Evolutionary conservation across 2,797 vertebrate species (phyloP), one percentile per base, ranked within the genome.

Genomic region (Myotis planiceps): DNA sequence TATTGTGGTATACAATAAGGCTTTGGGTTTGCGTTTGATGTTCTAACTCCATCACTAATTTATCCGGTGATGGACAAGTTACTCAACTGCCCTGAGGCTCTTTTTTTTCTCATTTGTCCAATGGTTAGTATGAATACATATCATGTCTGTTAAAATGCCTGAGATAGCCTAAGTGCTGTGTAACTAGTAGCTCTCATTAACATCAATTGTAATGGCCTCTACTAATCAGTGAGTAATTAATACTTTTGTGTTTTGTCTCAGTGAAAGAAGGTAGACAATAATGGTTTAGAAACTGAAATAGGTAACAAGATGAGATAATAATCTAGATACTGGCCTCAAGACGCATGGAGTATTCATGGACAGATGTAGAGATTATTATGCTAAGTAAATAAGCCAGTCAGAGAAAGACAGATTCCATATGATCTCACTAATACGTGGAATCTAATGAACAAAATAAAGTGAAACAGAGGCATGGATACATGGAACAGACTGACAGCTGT

Each of bases 91-190:
- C 21, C 16, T 34, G 6, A 65, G 18, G 21, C 39, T 89, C n/a
- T 0, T 87, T 82, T 96, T 91, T 82, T 96, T 88, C 19, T 90
- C 68, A 94, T 81, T 23, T 69, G 15, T 60, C 32, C 14, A 72
- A 32, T 80, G 13, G 16, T 94, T 90, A 21, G 21, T 60, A 21
- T n/a, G 39, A 88, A 81, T 85, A 47, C 25, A 32, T 49, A 1
- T 25, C 6, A 27, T 88, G 1, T 76, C 27, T 51, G 19, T 14
- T 82, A 88, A 72, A 86, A 90, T 39, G 4, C 47, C 14, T 1
- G 7, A 78, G 13, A 60, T 16, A 34, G 60, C 8, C 23, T 69
- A 76, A 65, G 29, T 19, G 29, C 29, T 93, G 39, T 55, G n/a
- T 51, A 92, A 74, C 72, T 53, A 86, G 71, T 53, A 71, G 9